Evolutionary conservation across 2,113 vertebrate species (phyloP), one percentile per base, ranked within the genome.

Genomic region (Romanogobio albipinnatus): DNA sequence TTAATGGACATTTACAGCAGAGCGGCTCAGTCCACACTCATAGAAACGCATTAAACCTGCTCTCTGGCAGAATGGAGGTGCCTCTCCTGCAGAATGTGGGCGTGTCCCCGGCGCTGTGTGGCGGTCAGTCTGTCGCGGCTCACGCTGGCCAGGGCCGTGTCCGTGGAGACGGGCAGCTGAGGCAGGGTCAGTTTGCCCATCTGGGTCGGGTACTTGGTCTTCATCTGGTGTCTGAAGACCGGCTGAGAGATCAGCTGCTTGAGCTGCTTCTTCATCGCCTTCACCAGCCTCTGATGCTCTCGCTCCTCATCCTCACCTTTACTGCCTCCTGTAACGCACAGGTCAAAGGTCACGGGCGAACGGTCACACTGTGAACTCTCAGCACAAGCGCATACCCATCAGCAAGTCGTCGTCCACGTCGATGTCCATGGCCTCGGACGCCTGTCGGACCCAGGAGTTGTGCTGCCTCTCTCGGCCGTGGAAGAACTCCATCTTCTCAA

Each of bases 191-290:
- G 93, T 89, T 90, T 96, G 84, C 98, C 98, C 89, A 96, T 96
- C 88, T 99, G 95, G 9, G 98, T 99, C 1, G 98, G 98, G 61
- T 99, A 99, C 89, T 93, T 98, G 62, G 97, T 98, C 90, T 96
- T 98, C 87, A 95, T 94, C 45, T 92, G 36, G 5, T 92, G 92
- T 89, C 94, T 96, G 86, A 99, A 99, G 14, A 98, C 76, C 0
- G 97, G 96, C 87, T 96, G 96, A 0, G 94, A 94, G 64, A 97
- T 92, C 89, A 98, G 86, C 49, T 89, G 90, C 91, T 97, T 98
- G 43, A 99, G 91, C 62, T 97, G 96, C 84, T 95, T 97, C 91
- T 98, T 99, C 94, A 99, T 94, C 17, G 91, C 89, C 71, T 97
- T 98, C 81, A 98, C 88, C 89, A 95, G 93, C 92, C 92, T 97